Conservation (phyloP, 2,888 invertebrate species). For the Lissonota sp. region DNA sequence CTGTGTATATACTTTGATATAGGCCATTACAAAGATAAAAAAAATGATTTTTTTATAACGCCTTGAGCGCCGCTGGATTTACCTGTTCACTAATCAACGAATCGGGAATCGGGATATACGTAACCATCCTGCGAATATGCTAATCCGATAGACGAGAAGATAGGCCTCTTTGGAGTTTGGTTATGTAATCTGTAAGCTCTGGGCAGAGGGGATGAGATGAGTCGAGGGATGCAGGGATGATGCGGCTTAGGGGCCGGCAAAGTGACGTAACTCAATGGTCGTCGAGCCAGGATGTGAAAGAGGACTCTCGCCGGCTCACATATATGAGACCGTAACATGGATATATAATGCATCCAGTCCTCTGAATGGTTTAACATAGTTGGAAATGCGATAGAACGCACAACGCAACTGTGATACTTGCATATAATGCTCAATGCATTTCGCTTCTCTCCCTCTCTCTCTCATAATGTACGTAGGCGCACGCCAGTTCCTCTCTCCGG, state of each 20-base stretch:
- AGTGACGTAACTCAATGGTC: slow-evolving; percentile 48
- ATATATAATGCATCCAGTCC: not conserved
- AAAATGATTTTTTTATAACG: too few species aligned
- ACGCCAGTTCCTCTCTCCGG: slow-evolving; percentile 62
- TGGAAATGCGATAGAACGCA: slow-evolving; percentile 53
- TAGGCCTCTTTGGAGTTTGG: slow-evolving; percentile 42
- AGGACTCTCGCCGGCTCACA: slow-evolving; percentile 19
- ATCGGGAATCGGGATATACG: not conserved
- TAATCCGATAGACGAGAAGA: slow-evolving; percentile 34
- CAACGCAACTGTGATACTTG: slow-evolving; percentile 23
- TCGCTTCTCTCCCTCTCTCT: slow-evolving; percentile 19
- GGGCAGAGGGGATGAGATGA: slow-evolving; percentile 15
- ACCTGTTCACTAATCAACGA: too few species aligned
- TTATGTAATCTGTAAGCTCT: slow-evolving; percentile 55
- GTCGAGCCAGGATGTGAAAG: slow-evolving; percentile 32
- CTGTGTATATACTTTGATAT: too few species aligned
- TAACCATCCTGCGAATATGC: slow-evolving; percentile 18
- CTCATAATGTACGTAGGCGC: slow-evolving; percentile 52
- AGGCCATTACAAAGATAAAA: too few species aligned
- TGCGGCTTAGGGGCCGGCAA: slow-evolving; percentile 35
- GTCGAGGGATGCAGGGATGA: not conserved
- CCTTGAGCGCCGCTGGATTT: too few species aligned
- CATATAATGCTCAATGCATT: not conserved
- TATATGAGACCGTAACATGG: not conserved
- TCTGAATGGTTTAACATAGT: slow-evolving; percentile 9